Conservation (phyloP, 2,113 vertebrate genomes). For the Siniperca chuatsi region DNA sequence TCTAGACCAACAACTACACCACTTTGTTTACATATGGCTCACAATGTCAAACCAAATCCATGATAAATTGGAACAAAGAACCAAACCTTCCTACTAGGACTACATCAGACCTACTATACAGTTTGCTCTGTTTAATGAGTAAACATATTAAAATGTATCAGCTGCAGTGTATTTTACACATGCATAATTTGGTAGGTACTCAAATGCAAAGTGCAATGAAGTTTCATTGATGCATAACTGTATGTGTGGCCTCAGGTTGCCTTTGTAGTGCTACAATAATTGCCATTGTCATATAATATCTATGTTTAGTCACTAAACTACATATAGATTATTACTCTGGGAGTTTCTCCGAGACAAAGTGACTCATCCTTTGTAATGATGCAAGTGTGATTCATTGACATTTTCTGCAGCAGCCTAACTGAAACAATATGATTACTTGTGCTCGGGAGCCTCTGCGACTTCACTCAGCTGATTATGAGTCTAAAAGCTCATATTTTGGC, state of each 20-base stretch:
- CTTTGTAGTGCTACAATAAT: conserved; percentile 9
- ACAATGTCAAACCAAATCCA: conserved; percentile 4
- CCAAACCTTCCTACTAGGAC: background rate
- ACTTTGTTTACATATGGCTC: background rate
- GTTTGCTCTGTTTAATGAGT: background rate
- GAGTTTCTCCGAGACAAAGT: conserved; percentile 42
- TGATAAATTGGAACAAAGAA: background rate
- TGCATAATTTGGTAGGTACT: background rate
- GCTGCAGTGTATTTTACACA: background rate
- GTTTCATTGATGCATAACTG: background rate
- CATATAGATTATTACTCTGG: conserved; percentile 37
- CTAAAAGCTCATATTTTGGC: conserved; percentile 11
- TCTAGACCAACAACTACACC: background rate
- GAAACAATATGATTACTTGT: conserved; percentile 23
- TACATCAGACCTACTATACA: background rate
- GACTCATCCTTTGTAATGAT: conserved; percentile 63
- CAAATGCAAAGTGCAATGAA: background rate
- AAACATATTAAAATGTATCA: background rate
- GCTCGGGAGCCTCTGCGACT: conserved; percentile 4
- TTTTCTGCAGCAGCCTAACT: conserved; percentile 54
- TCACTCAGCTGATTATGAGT: conserved; percentile 30
- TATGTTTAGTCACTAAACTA: conserved; percentile 26
- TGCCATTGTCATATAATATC: conserved; percentile 24
- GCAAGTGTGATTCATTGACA: conserved; percentile 63
- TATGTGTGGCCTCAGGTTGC: background rate